Evolutionary conservation across 1,140 invertebrate species (phyloP), one percentile per base, ranked within the genome.

Genomic region (Ceratosolen fusciceps): DNA sequence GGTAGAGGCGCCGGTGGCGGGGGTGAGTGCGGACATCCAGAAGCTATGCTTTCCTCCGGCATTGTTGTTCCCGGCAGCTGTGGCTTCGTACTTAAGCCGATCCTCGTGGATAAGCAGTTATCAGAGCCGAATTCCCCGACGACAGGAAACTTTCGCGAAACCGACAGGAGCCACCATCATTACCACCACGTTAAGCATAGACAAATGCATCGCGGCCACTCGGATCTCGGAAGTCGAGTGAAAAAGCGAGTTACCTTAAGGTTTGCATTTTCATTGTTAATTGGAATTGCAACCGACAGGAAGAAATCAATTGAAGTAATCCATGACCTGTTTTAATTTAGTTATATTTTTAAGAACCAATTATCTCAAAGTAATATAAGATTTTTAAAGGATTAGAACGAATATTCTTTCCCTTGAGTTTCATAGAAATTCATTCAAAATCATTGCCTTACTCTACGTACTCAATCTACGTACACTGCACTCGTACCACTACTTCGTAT

Each of bases 211-310:
- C 90, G 95, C 72, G 95, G 95, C 47, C 93, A 94, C 86, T 95
- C 95, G 52, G 95, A 96, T 89, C 92, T 96, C 80, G 94, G 95
- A 80, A 95, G 93, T 88, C 92, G 95, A 86, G 94, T 95, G 82
- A 95, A 95, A 87, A 96, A 96, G 90, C 92, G 95, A 87, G 95
- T 97, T 78, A 96, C 95, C 74, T 92, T 96, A 86, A 95, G 93
- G 92, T 94, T 90, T 79, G 89, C 88, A 70, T 70, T 21, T 3
- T 52, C 49, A 52, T 19, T 52, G 49, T 52, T 3, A 16, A 3
- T 52, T 52, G 49, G 49, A 52, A 8, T 52, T 52, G 10, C 19
- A 52, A 3, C 49, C 10, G 19, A 16, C 14, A 16, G 49, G 14
- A 19, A 52, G 49, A 43, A 43, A 12, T n/a, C n/a, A n/a, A n/a